phyloP scores from a whole-genome alignment of 2,797 vertebrate genomes.

The Spinibarbus caldwelli region DNA sequence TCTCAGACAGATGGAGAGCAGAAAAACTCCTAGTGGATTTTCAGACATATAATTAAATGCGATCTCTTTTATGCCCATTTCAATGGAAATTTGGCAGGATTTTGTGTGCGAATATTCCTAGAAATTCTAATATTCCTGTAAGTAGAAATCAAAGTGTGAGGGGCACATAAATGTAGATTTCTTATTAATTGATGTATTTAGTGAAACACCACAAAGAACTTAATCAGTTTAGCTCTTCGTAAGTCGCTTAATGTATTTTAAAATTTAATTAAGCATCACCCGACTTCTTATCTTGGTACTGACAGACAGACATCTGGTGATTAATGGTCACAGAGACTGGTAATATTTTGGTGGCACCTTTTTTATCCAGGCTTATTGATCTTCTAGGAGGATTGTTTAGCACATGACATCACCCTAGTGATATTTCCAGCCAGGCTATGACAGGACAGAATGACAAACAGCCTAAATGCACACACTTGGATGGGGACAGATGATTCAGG shows the following conservation, averaged over 20 bases:
- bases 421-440: constrained; percentile 32
- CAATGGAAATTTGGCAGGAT: constrained; percentile 25
- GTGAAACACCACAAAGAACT: neutral
- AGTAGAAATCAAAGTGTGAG: neutral
- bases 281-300: neutral
- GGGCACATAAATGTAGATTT: neutral
- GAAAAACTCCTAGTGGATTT: constrained; percentile 38
- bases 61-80: constrained; percentile 2
- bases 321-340: neutral
- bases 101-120: neutral
- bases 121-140: neutral
- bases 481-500: constrained; percentile 38
- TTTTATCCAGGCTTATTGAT: constrained; percentile 42
- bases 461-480: constrained; percentile 33
- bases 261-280: neutral
- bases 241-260: constrained; percentile 19
- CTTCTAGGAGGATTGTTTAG: constrained; percentile 6
- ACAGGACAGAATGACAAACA: constrained; percentile 42
- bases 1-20: constrained; percentile 30
- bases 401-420: constrained; percentile 21
- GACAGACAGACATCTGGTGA: constrained; percentile 16
- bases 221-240: constrained; percentile 27
- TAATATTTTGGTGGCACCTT: constrained; percentile 28
- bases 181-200: constrained; percentile 1
- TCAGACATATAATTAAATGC: constrained; percentile 39